Evolutionary conservation across 2,888 invertebrate genomes (phyloP), one percentile per base, ranked within the genome.

Genomic region (Watsonalla binaria): DNA sequence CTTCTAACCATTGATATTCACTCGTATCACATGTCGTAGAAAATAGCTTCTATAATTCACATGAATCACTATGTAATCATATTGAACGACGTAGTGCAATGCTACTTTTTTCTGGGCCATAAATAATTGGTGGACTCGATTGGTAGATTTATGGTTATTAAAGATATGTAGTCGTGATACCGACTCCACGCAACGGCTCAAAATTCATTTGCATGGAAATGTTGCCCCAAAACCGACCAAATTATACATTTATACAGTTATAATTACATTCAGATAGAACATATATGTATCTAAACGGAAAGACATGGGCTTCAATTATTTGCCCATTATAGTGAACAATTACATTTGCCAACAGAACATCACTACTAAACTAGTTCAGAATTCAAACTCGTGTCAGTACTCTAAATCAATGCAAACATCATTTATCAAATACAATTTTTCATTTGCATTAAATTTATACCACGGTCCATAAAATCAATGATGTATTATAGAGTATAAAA

Each of bases 91-190:
- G 53, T 54, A 60, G 65, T 54, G 63, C 62, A 68, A 63, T 61
- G 58, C 46, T 7, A 11, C 14, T 74, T 80, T 82, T 81, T 83
- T 82, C 77, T 77, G 74, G 70, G 65, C 74, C 69, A 79, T 83
- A 84, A 84, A 84, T 82, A 80, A 80, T 82, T 80, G 75, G 65
- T 60, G 68, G 76, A 66, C 68, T 76, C 87, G 75, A 85, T 82
- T 86, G 73, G 76, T 76, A 78, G 84, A 88, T 88, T 88, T 88
- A 89, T 86, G 84, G 87, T 86, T 88, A 89, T 89, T 88, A 86
- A 88, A 89, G 89, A 89, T 89, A 76, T 70, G 80, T 71, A 68
- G 62, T 69, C 60, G 63, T 68, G 78, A 84, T 77, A 77, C 54
- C 48, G 77, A 78, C 78, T 76, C 64, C 70, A 76, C 76, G 78